Percentiles rank a stretch among this genome's conserved stretches.
These are phyloP conservation scores for Venustaconcha ellipsiformis DNA, from an alignment of 1,140 invertebrate species.

Conservation along the genomic window DNA sequence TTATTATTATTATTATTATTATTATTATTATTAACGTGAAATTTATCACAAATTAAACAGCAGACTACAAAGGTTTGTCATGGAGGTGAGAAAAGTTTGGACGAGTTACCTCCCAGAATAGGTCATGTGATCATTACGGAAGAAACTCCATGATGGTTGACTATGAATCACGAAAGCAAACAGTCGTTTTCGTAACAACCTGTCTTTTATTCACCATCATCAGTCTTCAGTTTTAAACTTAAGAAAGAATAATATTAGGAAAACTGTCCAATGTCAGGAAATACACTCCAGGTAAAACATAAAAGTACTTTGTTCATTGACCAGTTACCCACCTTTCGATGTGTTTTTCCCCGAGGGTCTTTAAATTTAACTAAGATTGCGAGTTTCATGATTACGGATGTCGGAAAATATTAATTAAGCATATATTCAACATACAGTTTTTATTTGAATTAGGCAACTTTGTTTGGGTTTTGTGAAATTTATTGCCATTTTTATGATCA, in stretches of 20 bases:
- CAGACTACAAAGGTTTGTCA: no score
- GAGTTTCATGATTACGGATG: neutral
- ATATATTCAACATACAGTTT: neutral
- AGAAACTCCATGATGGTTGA: conserved; percentile 28
- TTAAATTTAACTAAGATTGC: neutral
- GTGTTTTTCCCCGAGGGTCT: neutral
- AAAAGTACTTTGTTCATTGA: conserved; percentile 4
- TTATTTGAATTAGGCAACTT: neutral
- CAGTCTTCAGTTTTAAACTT: neutral
- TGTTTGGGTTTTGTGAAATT: no score
- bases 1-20: no score
- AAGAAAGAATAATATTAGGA: neutral
- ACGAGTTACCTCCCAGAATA: neutral
- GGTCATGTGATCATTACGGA: conserved; percentile 31
- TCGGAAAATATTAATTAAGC: neutral
- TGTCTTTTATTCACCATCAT: neutral
- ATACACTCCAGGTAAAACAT: conserved; percentile 26
- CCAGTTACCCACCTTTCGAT: neutral
- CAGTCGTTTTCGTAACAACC: neutral
- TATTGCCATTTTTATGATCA: no score
- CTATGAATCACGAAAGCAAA: conserved; percentile 26
- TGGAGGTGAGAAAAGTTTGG: neutral
- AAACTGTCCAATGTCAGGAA: conserved; percentile 26
- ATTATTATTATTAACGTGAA: no score
- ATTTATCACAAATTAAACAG: no score